Base-by-base conservation (phyloP, 2,113 vertebrate genomes). In the Neodontobutis hainanensis region DNA sequence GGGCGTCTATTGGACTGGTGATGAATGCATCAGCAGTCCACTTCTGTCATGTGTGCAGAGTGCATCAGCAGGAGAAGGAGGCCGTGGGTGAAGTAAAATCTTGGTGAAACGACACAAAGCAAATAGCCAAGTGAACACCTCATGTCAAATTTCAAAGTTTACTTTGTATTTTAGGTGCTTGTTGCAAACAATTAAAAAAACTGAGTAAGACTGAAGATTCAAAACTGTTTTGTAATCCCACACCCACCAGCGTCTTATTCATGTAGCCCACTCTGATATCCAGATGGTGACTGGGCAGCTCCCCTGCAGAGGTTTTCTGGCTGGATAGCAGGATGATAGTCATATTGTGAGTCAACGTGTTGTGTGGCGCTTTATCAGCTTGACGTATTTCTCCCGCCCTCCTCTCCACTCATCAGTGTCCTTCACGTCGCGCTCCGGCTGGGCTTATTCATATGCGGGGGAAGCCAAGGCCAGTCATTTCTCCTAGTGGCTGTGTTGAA, bases 291-390 rank as follows among this genome's bases (percentile, higher is more conserved):
- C 46, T 55, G 73, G 46, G 43, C 44, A 51, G 16, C 27, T 66
- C 42, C 5, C 11, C 59, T 7, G 19, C 43, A 9, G 8, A 64
- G 43, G 47, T 62, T 59, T 47, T n/a, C 50, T 65, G 51, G 75
- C 57, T 78, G 64, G 12, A 79, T 32, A 35, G 15, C 47, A 63
- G 42, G 36, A 61, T 36, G n/a, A 72, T 49, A 67, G 51, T 77
- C 80, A 69, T 53, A 44, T 52, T n/a, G 42, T 82, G 76, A 84
- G 57, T 86, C 76, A 82, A 47, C 40, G 42, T 40, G 42, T 35
- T 57, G 50, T 14, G 42, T 69, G 74, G 45, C 36, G 50, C 49
- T 61, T 52, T 57, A 55, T 73, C 64, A 58, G 52, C 8, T 8
- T 77, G 77, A 75, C 47, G 47, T 73, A 58, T 61, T 62, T 70